Evolutionary conservation across 2,113 vertebrate species (phyloP).

Genomic region (Tenrec ecaudatus): DNA sequence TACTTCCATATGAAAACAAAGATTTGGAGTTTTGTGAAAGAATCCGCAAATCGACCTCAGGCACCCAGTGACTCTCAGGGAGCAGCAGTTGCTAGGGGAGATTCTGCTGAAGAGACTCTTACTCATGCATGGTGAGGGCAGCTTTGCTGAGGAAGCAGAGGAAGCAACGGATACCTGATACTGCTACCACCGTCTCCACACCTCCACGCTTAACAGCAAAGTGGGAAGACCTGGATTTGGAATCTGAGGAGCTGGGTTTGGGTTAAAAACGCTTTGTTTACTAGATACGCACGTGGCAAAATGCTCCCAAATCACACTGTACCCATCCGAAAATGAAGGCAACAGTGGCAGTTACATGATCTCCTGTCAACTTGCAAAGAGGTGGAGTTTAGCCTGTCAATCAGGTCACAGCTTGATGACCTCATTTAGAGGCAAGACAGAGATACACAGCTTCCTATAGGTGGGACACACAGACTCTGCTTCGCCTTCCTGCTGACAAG

Average conservation of each 20-base stretch:
- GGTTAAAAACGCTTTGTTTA: neutral
- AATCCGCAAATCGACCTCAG: neutral
- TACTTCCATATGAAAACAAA: conserved; percentile 12
- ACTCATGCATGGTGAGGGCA: neutral
- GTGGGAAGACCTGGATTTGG: neutral
- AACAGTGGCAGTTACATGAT: neutral
- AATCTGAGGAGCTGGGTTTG: neutral
- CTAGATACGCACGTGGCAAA: neutral
- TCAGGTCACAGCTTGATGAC: too few species aligned
- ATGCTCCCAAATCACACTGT: neutral
- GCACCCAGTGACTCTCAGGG: neutral
- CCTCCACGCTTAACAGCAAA: neutral
- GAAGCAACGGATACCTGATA: neutral
- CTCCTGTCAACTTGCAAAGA: too few species aligned
- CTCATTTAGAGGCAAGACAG: too few species aligned
- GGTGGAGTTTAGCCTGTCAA: too few species aligned
- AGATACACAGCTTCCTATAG: too few species aligned
- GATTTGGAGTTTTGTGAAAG: neutral
- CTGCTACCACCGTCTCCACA: neutral
- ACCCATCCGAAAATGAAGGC: neutral
- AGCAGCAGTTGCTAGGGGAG: neutral
- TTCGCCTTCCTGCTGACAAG: too few species aligned
- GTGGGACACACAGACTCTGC: too few species aligned
- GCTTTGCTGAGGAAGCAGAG: neutral
- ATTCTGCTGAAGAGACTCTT: neutral